Base-by-base conservation (phyloP, 2,797 vertebrate genomes). In the Choloepus didactylus region DNA sequence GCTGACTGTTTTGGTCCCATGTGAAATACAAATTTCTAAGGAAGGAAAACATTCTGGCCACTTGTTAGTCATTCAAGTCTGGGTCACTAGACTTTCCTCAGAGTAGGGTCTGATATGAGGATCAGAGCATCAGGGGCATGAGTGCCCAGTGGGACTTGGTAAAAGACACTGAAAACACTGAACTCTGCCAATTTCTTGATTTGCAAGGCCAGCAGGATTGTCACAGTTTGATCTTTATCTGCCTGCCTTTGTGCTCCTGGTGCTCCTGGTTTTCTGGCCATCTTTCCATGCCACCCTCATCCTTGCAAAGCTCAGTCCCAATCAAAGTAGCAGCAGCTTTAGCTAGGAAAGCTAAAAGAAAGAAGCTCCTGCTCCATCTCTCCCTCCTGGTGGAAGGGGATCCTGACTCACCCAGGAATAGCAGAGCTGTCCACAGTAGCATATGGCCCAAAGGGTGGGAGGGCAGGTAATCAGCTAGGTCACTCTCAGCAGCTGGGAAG, bases 391-490 rank as follows among this genome's bases (percentile, higher is more conserved):
- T 81, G 67, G 7, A 31, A 49, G 44, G 41, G 38, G 29, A 4
- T 54, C 56, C 59, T 0, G 2, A 96, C 97, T 97, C 92, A 97
- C 97, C 96, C 64, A 93, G 64, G 51, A 84, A 41, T 0, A 96
- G 49, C 59, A 97, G 59, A 23, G 92, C 54, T 54, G 89, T 80
- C 96, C 96, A 97, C 59, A 97, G 96, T 0, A 97, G 67, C 86
- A 94, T 38, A 23, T 56, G 87, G 35, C 77, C 67, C 91, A 72
- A 46, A 60, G 60, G 29, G 27, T 4, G 69, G 38, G 12, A 82
- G 51, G 21, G 4, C 1, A 1, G 44, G 8, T 15, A 1, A 8
- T 38, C 41, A 69, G 11, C 41, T 60, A 0, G 0, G 56, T 72
- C 25, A 3, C 69, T 79, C 25, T 27, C 31, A 15, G 38, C 73